Conservation (phyloP, 2,113 vertebrate genomes). For the Nyctibius bracteatus region DNA sequence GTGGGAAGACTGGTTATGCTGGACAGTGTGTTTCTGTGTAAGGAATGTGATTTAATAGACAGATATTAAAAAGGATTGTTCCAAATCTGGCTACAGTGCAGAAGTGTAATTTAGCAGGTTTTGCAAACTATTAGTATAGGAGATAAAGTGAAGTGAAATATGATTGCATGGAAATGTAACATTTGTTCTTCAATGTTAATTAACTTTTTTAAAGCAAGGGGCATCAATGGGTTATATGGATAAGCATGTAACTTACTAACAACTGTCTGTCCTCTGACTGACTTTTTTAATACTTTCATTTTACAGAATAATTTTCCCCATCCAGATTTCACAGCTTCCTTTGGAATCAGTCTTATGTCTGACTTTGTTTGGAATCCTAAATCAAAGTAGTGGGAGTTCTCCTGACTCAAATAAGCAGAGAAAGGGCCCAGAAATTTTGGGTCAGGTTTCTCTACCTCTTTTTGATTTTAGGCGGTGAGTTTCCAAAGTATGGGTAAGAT, state of each 20-base stretch:
- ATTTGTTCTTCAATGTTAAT: not conserved
- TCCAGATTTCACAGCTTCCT: constrained; percentile 91
- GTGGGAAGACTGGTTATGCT: not conserved
- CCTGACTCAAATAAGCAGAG: constrained; percentile 96
- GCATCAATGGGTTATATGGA: not conserved
- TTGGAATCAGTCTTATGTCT: constrained; percentile 89
- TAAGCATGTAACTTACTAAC: not conserved
- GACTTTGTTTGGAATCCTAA: constrained; percentile 88
- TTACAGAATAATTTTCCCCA: constrained; percentile 92
- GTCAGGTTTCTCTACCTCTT: constrained; percentile 89
- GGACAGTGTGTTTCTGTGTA: not conserved
- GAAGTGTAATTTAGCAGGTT: not conserved
- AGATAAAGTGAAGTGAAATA: not conserved
- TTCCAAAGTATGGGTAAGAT: not conserved
- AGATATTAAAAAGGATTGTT: not conserved
- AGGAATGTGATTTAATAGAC: not conserved
- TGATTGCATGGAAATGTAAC: not conserved
- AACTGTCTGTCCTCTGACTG: constrained; percentile 24
- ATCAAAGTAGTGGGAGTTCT: constrained; percentile 87
- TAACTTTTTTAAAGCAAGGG: not conserved
- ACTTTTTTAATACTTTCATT: constrained; percentile 21
- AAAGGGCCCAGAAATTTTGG: constrained; percentile 89
- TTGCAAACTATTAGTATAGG: not conserved
- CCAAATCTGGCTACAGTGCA: not conserved
- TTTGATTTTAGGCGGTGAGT: constrained; percentile 93